Evolutionary conservation across 2,797 vertebrate species (phyloP).

Genomic region (Premnoplex brunnescens): DNA sequence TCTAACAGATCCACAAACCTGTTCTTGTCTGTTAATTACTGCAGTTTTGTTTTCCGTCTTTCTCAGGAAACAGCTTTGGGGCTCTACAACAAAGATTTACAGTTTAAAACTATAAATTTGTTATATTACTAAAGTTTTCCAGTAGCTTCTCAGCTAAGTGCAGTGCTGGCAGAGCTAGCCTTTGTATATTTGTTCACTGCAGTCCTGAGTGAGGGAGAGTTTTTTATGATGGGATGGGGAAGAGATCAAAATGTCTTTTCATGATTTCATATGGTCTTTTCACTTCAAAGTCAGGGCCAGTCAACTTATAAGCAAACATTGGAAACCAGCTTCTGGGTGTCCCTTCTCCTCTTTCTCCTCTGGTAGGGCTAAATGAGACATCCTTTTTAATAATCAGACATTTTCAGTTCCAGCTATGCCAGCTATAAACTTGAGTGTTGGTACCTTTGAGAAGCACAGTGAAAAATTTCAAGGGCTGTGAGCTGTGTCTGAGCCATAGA

Average conservation of each 20-base stretch:
- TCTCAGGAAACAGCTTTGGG: constrained; percentile 12
- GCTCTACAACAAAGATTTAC: not conserved
- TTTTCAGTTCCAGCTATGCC: not conserved
- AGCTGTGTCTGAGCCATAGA: not conserved
- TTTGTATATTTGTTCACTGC: not conserved
- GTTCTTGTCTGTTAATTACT: not conserved
- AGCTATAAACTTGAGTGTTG: not conserved
- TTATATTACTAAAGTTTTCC: not conserved
- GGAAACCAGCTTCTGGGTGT: not conserved
- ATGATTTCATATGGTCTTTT: not conserved
- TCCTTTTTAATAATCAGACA: not conserved
- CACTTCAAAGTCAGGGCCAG: not conserved
- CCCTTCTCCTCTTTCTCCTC: not conserved
- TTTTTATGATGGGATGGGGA: not conserved
- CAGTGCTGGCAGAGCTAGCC: not conserved
- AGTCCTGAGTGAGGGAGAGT: not conserved
- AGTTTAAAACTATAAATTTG: not conserved
- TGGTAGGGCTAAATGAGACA: not conserved
- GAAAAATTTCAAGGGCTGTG: not conserved
- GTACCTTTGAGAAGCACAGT: not conserved
- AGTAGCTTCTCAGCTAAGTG: not conserved
- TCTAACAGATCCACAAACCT: not conserved
- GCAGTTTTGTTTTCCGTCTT: not conserved
- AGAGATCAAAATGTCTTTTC: not conserved
- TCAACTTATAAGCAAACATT: not conserved